Evolutionary conservation across 2,113 vertebrate genomes (phyloP), one percentile per base, ranked within the genome.

Genomic region (Ascaphus truei): DNA sequence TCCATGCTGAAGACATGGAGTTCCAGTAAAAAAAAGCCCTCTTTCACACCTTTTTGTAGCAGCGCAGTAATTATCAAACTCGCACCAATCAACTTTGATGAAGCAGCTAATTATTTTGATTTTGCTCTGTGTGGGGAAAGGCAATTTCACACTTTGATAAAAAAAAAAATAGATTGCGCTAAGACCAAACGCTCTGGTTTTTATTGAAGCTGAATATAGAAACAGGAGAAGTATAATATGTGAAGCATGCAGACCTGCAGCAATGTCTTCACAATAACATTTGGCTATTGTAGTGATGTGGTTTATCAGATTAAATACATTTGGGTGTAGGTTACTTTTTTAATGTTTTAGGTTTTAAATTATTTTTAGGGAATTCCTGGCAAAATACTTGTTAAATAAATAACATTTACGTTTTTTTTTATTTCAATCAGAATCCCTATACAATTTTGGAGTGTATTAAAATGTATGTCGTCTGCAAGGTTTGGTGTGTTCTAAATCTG

Each of bases 101-200:
- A 69, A 39, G 56, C 43, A 52, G 39, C 45, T 51, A 69, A 69
- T 60, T 69, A 69, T 69, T 60, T 60, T 60, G 45, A 60, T 60
- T 69, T 69, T 22, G 30, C 56, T 60, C 45, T 39, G 56, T 56
- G 52, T 60, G 56, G 43, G n/a, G 18, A 60, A 60, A 51, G 56
- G 25, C 45, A 25, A 16, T 31, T 52, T 61, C 45, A 59, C 36
- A 68, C 26, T 51, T 41, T 50, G 39, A 34, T 69, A 6, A 53
- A 31, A 57, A 15, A n/a, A 55, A 45, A 53, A 48, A 29, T 68
- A 50, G 39, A 59, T 59, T 68, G 41, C 30, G 5, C 16, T 61
- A 57, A 71, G 39, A 41, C 33, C 16, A 41, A 39, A 30, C 33
- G 22, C 22, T n/a, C 7, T 30, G 29, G 12, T 58, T 27, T 55